These are phyloP conservation scores for Muscidifurax raptorellus DNA, from an alignment of 1,140 invertebrate species.

Conservation along the genomic window DNA sequence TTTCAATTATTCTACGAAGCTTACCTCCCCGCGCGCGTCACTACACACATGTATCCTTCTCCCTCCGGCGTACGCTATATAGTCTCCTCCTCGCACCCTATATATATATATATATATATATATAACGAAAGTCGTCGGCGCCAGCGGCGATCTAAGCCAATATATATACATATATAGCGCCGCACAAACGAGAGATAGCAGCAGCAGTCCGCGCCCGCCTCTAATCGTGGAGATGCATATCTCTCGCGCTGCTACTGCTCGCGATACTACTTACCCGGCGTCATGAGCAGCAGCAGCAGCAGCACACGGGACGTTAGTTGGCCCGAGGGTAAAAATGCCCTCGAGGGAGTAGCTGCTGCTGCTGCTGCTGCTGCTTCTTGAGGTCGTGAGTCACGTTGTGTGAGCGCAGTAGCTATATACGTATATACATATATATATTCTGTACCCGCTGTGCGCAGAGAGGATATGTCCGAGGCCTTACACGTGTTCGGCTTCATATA, in stretches of 20 bases:
- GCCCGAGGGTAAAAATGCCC: slow-evolving; percentile 28
- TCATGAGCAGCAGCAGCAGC: slow-evolving; percentile 1
- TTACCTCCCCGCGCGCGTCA: too few relatives aligned
- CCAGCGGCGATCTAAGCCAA: background rate
- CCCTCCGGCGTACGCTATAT: too few relatives aligned
- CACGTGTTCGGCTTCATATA: slow-evolving; percentile 37
- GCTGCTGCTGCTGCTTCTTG: slow-evolving; percentile 14
- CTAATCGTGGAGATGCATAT: slow-evolving; percentile 43
- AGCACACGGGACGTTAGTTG: slow-evolving; percentile 28
- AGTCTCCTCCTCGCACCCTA: background rate
- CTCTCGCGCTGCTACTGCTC: background rate
- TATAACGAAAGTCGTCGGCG: background rate
- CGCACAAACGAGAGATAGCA: background rate
- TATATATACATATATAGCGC: background rate
- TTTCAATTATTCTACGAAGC: too few relatives aligned
- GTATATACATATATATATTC: background rate
- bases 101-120: too few relatives aligned
- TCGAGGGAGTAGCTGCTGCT: background rate
- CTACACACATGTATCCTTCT: too few relatives aligned
- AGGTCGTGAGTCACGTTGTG: slow-evolving; percentile 47
- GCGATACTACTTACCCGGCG: slow-evolving; percentile 15
- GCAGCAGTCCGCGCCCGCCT: background rate
- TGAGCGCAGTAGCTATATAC: background rate
- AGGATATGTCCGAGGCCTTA: slow-evolving; percentile 5
- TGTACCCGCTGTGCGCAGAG: too few relatives aligned